A percentile compares a stretch with the other conserved stretches of the same genome.
These are phyloP conservation scores for Polypterus bichir DNA, from an alignment of 2,113 vertebrate genomes.

Conservation along the genomic window DNA sequence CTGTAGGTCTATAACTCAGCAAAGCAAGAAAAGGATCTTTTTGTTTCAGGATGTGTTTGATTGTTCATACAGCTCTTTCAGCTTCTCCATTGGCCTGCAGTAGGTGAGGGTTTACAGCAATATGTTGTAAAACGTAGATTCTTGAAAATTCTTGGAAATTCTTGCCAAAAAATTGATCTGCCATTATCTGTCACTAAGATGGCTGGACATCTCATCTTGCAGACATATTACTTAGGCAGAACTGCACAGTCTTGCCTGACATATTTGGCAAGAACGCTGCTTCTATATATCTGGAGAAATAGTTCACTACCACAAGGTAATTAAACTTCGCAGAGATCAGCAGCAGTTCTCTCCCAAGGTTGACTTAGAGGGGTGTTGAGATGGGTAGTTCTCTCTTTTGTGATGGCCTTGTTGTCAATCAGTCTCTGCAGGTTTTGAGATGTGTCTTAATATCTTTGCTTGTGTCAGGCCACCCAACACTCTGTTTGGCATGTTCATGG, in stretches of 20 bases:
- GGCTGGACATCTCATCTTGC: not conserved
- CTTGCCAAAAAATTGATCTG: slow-evolving; percentile 7
- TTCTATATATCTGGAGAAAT: slow-evolving; percentile 5
- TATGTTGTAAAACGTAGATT: slow-evolving; percentile 7
- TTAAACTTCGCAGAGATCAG: not conserved
- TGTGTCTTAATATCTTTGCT: not conserved
- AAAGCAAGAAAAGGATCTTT: slow-evolving; percentile 6
- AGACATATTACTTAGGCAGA: slow-evolving; percentile 3
- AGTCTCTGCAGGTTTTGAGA: slow-evolving; percentile 3
- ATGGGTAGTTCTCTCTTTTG: not conserved
- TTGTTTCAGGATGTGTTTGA: slow-evolving; percentile 8
- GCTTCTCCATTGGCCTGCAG: slow-evolving; percentile 9
- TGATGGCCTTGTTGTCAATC: not conserved
- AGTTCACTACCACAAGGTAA: slow-evolving; percentile 4
- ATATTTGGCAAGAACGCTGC: slow-evolving; percentile 1
- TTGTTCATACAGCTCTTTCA: slow-evolving; percentile 8
- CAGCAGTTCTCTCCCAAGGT: slow-evolving; percentile 4
- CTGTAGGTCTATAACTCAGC: slow-evolving; percentile 9
- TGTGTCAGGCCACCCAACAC: not conserved
- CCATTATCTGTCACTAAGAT: slow-evolving; percentile 5
- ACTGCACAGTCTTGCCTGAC: not conserved
- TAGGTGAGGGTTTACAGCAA: slow-evolving; percentile 5
- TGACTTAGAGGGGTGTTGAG: not conserved
- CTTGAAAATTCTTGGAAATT: slow-evolving; percentile 5
- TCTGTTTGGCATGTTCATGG: not conserved